Conservation (phyloP, 2,797 vertebrate genomes). For the Anabacerthia variegaticeps region DNA sequence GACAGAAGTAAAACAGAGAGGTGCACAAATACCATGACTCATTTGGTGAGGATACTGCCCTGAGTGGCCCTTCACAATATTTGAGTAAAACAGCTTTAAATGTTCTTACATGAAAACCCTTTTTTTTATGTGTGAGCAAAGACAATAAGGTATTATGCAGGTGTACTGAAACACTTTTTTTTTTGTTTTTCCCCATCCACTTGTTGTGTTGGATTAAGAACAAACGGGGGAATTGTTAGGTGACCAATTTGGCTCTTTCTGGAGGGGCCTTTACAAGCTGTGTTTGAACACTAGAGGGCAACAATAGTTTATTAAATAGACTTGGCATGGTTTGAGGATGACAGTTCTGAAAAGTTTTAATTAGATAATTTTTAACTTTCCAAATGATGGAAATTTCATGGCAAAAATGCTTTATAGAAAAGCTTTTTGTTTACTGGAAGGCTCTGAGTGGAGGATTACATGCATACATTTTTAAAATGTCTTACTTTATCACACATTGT, state of each 20-base stretch:
- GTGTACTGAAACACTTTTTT: neutral
- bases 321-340: neutral
- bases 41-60: neutral
- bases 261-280: neutral
- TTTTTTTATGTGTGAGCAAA: neutral
- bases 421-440: neutral
- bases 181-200: neutral
- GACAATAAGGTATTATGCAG: neutral
- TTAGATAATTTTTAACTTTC: neutral
- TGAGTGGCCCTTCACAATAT: neutral
- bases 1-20: neutral
- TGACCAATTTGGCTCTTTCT: neutral
- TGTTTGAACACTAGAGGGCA: conserved; percentile 57
- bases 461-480: neutral
- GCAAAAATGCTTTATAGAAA: neutral
- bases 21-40: neutral
- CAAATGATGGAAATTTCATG: neutral
- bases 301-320: conserved; percentile 5
- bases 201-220: neutral
- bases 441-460: neutral
- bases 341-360: neutral
- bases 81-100: neutral
- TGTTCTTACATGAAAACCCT: neutral
- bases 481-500: neutral
- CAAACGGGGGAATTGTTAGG: rapidly evolving